Evolutionary conservation across 2,888 invertebrate genomes (phyloP), one percentile per base, ranked within the genome.

Genomic region (Ypsolopha sequella): DNA sequence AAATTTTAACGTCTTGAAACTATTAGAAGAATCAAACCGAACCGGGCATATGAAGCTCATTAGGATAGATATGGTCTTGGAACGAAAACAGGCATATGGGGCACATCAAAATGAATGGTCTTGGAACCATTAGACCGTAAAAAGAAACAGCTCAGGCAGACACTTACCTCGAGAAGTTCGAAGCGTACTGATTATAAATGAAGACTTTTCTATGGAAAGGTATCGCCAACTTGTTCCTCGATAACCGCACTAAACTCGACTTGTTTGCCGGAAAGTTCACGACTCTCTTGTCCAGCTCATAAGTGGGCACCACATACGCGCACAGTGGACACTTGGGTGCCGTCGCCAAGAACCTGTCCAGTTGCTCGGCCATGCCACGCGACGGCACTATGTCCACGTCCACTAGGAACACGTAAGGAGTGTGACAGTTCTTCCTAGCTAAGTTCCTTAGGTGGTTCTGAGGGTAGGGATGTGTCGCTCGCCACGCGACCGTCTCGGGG

Each of bases 151-250:
- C 2, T 24, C n/a, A 38, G 6, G 38, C 38, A 38, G 6, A 41
- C 48, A 71, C 87, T 87, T 68, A 94, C 95, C 91, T 92, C 39
- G 94, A 90, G 74, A 96, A 95, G 78, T 97, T 96, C 0, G 96
- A 96, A 6, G 96, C 96, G 66, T 91, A 95, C 74, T 97, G 96
- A 73, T 96, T 96, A 73, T 95, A 94, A 62, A 95, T 95, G 74
- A 96, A 96, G 55, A 96, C 95, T 78, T 95, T 95, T 65, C 95
- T 92, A 73, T 96, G 96, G 70, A 96, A 96, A 0, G 96, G 96
- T 71, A 95, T 89, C 0, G 96, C 96, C 48, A 95, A 78, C 50
- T 94, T 94, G 65, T 93, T 93, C 63, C 89, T 91, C 1, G 93
- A 92, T 55, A 96, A 78, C 51, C 93, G 82, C 51, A 95, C 80